Conservation (phyloP, 1,140 invertebrate genomes). For the Frieseomelitta varia region DNA sequence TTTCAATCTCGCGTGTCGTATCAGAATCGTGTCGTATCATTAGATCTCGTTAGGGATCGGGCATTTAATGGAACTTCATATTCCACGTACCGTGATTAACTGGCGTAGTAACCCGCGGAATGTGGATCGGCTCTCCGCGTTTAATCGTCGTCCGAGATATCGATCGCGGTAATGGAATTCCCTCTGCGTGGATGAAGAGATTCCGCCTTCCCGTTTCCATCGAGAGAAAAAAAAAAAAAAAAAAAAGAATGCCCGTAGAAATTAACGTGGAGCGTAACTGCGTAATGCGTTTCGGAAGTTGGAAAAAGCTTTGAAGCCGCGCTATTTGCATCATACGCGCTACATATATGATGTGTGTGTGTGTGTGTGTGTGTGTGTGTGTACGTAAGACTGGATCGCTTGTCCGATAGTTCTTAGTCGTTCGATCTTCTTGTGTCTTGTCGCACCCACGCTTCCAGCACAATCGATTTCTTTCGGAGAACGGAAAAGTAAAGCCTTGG, state of each 20-base stretch:
- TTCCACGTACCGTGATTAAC: slow-evolving; percentile 36
- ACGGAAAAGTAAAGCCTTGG: too few species aligned
- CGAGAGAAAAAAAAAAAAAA: not conserved
- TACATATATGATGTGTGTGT: not conserved
- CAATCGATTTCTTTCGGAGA: too few species aligned
- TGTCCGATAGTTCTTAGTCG: not conserved
- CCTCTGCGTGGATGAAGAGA: slow-evolving; percentile 57
- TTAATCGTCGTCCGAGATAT: slow-evolving; percentile 53
- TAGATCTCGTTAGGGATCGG: not conserved
- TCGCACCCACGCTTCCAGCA: too few species aligned
- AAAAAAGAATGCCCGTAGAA: not conserved
- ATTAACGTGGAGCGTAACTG: slow-evolving; percentile 13
- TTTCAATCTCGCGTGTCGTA: not conserved
- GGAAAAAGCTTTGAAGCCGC: not conserved
- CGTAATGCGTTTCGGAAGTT: not conserved
- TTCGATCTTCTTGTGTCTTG: not conserved
- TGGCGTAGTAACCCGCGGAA: slow-evolving; percentile 47
- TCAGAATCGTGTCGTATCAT: not conserved
- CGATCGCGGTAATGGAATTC: slow-evolving; percentile 52
- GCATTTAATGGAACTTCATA: slow-evolving; percentile 52
- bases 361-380: too few species aligned
- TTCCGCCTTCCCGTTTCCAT: slow-evolving; percentile 22
- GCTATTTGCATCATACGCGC: not conserved
- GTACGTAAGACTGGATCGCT: not conserved
- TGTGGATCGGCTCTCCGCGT: slow-evolving; percentile 39